Evolutionary conservation across 2,888 invertebrate species (phyloP).

Genomic region (Diarsia dahlii): DNA sequence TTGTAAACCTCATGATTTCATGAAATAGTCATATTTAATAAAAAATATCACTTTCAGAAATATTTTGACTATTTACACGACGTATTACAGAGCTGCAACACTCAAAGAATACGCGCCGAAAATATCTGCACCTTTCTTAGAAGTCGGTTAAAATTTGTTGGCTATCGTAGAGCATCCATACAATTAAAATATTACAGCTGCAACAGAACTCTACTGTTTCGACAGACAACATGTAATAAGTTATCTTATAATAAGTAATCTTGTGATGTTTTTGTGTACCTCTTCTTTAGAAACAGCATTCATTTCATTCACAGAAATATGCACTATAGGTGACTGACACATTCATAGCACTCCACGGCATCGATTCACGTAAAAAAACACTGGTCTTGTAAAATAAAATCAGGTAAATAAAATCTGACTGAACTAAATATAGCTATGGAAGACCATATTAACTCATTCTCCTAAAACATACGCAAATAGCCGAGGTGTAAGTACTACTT

Average conservation of each 20-base stretch:
- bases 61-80: background rate
- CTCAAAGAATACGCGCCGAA: background rate
- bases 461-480: slow-evolving; percentile 29
- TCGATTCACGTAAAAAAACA: slow-evolving; percentile 1
- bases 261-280: no score
- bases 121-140: background rate
- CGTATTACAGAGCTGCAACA: slow-evolving; percentile 2
- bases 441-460: slow-evolving; percentile 9
- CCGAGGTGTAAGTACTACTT: slow-evolving; percentile 28
- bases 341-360: background rate
- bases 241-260: no score
- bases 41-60: slow-evolving; percentile 39
- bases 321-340: background rate
- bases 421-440: slow-evolving; percentile 20
- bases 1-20: background rate
- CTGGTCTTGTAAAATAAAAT: slow-evolving; percentile 21
- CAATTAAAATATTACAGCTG: slow-evolving; percentile 1
- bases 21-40: slow-evolving; percentile 38
- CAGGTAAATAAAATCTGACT: slow-evolving; percentile 31
- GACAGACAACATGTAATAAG: no score
- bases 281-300: background rate
- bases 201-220: background rate
- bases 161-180: background rate
- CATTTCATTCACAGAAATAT: background rate
- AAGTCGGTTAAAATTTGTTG: background rate